Evolutionary conservation across 92 coral and sea anemone species (phyloP).

Genomic region (Bergia puertoricense): DNA sequence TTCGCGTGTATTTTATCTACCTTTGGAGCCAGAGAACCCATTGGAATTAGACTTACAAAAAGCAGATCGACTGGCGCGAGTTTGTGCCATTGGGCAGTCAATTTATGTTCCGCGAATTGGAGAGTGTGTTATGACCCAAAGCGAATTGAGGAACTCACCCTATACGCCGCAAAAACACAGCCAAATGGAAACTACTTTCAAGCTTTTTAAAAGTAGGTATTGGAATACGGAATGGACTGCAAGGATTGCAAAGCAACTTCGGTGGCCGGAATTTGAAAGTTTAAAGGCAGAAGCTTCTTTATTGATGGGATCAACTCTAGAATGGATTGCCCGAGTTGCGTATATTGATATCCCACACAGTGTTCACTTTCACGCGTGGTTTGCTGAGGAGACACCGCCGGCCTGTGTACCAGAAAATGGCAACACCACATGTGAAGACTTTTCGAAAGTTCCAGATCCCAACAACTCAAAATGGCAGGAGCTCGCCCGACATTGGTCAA

Average conservation of each 20-base stretch:
- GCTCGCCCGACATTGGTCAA: conserved; percentile 70
- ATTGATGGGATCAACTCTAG: conserved; percentile 41
- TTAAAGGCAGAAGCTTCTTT: conserved; percentile 26
- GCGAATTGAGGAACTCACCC: conserved; percentile 50
- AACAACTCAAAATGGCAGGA: conserved; percentile 65
- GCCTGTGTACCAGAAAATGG: conserved; percentile 15
- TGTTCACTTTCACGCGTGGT: conserved; percentile 49
- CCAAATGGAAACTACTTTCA: conserved; percentile 13
- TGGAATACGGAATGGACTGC: conserved; percentile 62
- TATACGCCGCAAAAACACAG: conserved; percentile 45
- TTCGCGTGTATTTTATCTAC: conserved; percentile 74
- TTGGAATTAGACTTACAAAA: conserved; percentile 45
- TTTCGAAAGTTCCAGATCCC: conserved; percentile 32
- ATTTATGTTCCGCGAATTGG: conserved; percentile 64
- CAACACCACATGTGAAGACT: not conserved
- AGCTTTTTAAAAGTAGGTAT: conserved; percentile 41
- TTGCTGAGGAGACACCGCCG: conserved; percentile 4
- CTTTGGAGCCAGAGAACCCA: conserved; percentile 78
- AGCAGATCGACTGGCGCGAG: conserved; percentile 56
- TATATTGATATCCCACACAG: conserved; percentile 56
- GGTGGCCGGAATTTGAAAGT: conserved; percentile 69
- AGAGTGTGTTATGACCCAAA: conserved; percentile 37
- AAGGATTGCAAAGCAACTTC: conserved; percentile 32
- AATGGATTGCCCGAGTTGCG: conserved; percentile 68
- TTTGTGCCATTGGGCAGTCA: conserved; percentile 75